Conservation (phyloP, 2,113 vertebrate genomes). For the Microtus ochrogaster region DNA sequence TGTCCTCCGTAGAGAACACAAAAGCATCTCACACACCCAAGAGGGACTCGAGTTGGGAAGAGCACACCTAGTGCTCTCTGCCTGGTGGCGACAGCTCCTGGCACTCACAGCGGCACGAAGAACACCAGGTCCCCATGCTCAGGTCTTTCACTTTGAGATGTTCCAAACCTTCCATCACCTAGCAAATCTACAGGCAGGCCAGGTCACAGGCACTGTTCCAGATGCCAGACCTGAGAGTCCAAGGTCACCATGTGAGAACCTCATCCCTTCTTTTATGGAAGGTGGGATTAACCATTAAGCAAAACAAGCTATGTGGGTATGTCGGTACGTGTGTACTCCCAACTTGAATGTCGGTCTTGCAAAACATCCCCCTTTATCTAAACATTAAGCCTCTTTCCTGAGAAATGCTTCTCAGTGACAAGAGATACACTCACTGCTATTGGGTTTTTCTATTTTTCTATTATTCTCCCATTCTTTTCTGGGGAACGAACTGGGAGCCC, state of each 20-base stretch:
- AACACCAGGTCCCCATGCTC: background rate
- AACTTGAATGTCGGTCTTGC: background rate
- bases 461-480: background rate
- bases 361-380: background rate
- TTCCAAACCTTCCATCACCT: background rate
- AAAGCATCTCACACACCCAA: background rate
- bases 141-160: background rate
- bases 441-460: background rate
- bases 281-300: background rate
- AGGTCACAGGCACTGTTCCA: background rate
- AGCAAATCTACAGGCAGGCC: background rate
- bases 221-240: background rate
- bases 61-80: background rate
- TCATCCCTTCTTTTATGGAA: background rate
- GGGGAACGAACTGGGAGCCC: background rate
- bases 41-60: accelerated
- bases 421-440: background rate
- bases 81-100: background rate
- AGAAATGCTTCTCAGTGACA: background rate
- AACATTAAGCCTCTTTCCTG: background rate
- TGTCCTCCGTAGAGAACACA: background rate
- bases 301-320: background rate
- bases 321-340: background rate
- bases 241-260: background rate
- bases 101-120: background rate